Evolutionary conservation across 2,113 vertebrate species (phyloP).

Genomic region (Chlorodrepanis virens): DNA sequence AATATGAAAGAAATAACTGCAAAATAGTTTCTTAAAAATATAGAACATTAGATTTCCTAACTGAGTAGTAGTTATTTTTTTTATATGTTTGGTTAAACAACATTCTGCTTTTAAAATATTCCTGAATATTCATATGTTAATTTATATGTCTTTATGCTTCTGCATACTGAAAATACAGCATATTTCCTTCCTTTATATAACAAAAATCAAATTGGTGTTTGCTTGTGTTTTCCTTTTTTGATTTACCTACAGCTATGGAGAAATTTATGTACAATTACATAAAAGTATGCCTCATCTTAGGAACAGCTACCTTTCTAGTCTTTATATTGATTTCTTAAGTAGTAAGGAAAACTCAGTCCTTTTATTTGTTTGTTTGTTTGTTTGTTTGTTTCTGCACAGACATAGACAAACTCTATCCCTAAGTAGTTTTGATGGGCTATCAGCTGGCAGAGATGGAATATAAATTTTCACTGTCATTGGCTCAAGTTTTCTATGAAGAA

Average conservation of each 20-base stretch:
- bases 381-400: not conserved
- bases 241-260: not conserved
- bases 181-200: not conserved
- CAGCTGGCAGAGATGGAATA: not conserved
- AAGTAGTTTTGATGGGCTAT: not conserved
- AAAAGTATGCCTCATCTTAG: not conserved
- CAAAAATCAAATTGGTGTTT: not conserved
- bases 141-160: not conserved
- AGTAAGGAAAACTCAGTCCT: not conserved
- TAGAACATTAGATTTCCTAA: not conserved
- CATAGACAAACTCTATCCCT: not conserved
- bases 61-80: not conserved
- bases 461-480: not conserved
- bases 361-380: not conserved
- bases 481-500: not conserved
- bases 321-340: not conserved
- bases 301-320: not conserved
- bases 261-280: not conserved
- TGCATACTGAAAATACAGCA: not conserved
- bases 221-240: not conserved
- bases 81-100: not conserved
- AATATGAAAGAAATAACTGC: not conserved
- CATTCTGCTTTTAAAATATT: not conserved
- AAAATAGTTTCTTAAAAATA: not conserved
- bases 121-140: not conserved